phyloP scores from a whole-genome alignment of 1,140 invertebrate genomes.

The Bicyclus anynana region DNA sequence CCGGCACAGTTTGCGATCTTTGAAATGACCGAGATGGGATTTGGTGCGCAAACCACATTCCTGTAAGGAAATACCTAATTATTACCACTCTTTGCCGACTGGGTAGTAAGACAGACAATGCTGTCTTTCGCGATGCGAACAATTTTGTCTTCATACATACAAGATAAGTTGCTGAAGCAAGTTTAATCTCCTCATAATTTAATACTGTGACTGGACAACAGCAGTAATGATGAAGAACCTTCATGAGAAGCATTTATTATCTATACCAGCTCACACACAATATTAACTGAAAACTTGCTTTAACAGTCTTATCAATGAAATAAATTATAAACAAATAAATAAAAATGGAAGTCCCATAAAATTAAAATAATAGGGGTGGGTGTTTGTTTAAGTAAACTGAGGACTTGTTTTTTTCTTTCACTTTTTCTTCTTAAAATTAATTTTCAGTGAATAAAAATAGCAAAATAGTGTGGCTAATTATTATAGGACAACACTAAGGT shows the following conservation, averaged over 20 bases:
- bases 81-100: not conserved
- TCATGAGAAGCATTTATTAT: too few species aligned
- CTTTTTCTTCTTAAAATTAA: too few species aligned
- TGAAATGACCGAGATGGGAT: slow-evolving; percentile 57
- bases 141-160: too few species aligned
- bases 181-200: not conserved
- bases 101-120: not conserved
- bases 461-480: too few species aligned
- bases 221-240: not conserved
- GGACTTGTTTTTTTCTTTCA: too few species aligned
- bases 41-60: slow-evolving; percentile 54
- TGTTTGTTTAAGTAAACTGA: too few species aligned
- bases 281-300: not conserved
- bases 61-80: slow-evolving; percentile 34
- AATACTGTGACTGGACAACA: not conserved
- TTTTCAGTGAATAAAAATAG: too few species aligned
- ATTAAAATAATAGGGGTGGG: not conserved
- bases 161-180: not conserved
- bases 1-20: slow-evolving; percentile 59
- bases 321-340: not conserved
- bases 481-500: too few species aligned
- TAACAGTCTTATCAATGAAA: not conserved
- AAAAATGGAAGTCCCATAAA: not conserved
- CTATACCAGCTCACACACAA: not conserved
- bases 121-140: not conserved